Base-by-base conservation (phyloP, 2,797 vertebrate genomes). In the Pipistrellus kuhlii region DNA sequence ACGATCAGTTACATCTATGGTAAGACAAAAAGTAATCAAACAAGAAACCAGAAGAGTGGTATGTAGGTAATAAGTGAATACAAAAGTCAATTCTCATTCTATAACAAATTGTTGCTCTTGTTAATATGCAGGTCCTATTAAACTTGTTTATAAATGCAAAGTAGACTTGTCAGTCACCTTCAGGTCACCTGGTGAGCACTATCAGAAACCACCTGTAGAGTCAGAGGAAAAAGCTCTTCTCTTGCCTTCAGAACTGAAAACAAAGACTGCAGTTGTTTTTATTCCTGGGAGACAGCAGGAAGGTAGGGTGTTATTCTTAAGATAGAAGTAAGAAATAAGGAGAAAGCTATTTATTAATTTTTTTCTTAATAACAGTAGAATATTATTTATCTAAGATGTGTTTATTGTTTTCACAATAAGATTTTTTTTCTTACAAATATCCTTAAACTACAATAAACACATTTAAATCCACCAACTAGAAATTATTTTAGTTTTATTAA, bases 1-100 rank as follows among this genome's bases (percentile, higher is more conserved):
- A 4, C 99, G 99, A 97, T 99, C 99, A 0, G 98, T 99, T 5
- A 98, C 99, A 90, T 99, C 99, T 66, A 98, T 99, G 91, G 99
- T 99, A 98, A 98, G 96, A 88, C 35, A 38, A 18, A 62, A 25
- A 72, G 57, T 32, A 51, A 4, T 72, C 77, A 3, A 59, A 12
- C 32, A 41, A 59, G 80, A 68, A 85, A 41, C 51, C n/a, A 66
- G 20, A 71, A 89, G 53, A 66, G 25, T 83, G 75, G 18, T 68
- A 44, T 84, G 20, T 92, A 88, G 87, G 62, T 55, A 76, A 41
- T 72, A 55, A 90, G 46, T 92, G 68, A 87, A 73, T 32, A 35
- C 5, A 72, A 78, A 87, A 35, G 38, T 81, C n/a, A 59, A 73
- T 83, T 94, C 32, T 23, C 41, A 12, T 90, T 94, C 85, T 88